These are phyloP conservation scores for Lydus trimaculatus DNA, from an alignment of 2,888 invertebrate genomes.

Conservation along the genomic window DNA sequence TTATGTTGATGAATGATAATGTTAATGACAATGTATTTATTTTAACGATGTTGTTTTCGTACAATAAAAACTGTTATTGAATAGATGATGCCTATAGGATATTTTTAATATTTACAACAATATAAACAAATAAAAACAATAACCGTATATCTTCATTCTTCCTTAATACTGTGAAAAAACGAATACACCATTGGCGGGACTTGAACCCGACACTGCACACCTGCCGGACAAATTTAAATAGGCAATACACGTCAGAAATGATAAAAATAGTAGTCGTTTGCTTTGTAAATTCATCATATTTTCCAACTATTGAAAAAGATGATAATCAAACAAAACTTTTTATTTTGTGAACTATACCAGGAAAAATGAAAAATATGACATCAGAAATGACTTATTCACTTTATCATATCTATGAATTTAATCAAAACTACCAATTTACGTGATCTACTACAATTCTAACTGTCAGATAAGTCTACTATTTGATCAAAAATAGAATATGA, in stretches of 20 bases:
- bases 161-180: too few relatives aligned
- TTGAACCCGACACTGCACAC: too few relatives aligned
- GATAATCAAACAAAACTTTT: background rate
- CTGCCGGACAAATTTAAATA: too few relatives aligned
- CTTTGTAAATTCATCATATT: background rate
- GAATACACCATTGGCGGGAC: too few relatives aligned
- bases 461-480: background rate
- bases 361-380: background rate
- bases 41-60: conserved; percentile 1
- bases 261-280: background rate
- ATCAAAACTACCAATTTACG: background rate
- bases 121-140: too few relatives aligned
- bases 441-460: background rate
- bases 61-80: too few relatives aligned
- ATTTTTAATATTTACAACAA: too few relatives aligned
- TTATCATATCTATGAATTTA: background rate
- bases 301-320: background rate
- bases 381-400: background rate
- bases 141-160: too few relatives aligned
- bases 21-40: background rate
- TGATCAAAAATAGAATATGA: background rate
- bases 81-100: too few relatives aligned
- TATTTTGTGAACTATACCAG: background rate
- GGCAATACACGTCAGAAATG: background rate
- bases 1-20: conserved; percentile 7